Percentiles rank a stretch among this genome's conserved stretches.
These are phyloP conservation scores for Somateria mollissima DNA, from an alignment of 2,797 vertebrate genomes.

Conservation along the genomic window DNA sequence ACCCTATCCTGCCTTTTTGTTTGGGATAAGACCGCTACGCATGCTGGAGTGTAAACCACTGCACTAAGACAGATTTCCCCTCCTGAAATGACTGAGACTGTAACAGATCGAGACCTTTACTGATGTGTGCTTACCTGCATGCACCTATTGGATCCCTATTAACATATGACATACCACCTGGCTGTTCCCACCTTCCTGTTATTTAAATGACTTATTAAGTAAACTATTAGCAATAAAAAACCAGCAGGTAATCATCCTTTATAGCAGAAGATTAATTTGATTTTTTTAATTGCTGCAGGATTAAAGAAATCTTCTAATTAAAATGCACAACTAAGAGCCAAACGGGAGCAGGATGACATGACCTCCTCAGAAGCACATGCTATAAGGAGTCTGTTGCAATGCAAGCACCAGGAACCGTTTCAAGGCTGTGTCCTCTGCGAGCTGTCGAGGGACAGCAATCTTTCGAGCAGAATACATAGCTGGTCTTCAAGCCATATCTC, in stretches of 20 bases:
- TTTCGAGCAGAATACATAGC: background rate
- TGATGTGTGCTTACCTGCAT: background rate
- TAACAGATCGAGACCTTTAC: background rate
- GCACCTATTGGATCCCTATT: background rate
- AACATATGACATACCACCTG: background rate
- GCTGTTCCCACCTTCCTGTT: background rate
- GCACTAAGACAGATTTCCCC: background rate
- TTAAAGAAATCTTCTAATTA: background rate
- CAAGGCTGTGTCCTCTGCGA: accelerated
- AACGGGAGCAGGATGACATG: background rate
- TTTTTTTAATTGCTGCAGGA: background rate
- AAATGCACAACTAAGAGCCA: background rate
- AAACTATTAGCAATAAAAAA: background rate
- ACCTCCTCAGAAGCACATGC: background rate
- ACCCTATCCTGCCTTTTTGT: background rate
- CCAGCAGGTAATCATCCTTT: background rate
- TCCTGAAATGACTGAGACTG: background rate
- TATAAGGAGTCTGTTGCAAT: background rate
- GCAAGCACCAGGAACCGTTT: background rate
- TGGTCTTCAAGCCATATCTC: background rate
- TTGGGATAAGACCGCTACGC: background rate
- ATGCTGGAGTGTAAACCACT: background rate
- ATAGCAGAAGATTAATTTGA: background rate
- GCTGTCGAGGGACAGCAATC: background rate
- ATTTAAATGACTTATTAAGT: background rate